Conservation (phyloP, 2,888 invertebrate species). For the Eurytoma californica region DNA sequence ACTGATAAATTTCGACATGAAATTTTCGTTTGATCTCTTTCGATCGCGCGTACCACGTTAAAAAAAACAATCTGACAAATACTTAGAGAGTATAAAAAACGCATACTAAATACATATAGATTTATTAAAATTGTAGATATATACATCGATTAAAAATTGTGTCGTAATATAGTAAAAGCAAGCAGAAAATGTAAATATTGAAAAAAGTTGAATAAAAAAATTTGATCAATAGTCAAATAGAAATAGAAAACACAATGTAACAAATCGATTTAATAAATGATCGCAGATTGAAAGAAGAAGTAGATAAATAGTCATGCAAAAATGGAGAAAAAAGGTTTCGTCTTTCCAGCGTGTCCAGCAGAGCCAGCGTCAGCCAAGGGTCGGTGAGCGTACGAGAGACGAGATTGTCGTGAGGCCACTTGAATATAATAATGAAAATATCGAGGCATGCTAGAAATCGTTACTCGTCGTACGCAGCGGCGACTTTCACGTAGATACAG, state of each 20-base stretch:
- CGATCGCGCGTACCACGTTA: slow-evolving; percentile 34
- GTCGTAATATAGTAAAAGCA: slow-evolving; percentile 19
- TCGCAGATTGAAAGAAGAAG: not conserved
- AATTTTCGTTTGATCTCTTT: not conserved
- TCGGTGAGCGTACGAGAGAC: slow-evolving; percentile 60
- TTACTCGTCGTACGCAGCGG: slow-evolving; percentile 20
- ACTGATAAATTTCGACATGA: not conserved
- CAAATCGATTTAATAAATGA: not conserved
- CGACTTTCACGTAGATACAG: slow-evolving; percentile 26
- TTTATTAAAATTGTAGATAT: slow-evolving; percentile 16
- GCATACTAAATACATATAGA: slow-evolving; percentile 42
- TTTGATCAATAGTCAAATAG: slow-evolving; percentile 15
- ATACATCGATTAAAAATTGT: slow-evolving; percentile 20
- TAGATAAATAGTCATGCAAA: slow-evolving; percentile 42
- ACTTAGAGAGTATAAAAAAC: slow-evolving; percentile 36
- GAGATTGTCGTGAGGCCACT: slow-evolving; percentile 57
- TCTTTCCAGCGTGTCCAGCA: slow-evolving; percentile 61
- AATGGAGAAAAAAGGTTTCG: slow-evolving; percentile 60
- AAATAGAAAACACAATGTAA: not conserved
- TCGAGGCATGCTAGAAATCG: slow-evolving; percentile 20
- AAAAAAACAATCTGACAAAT: slow-evolving; percentile 22
- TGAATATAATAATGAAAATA: slow-evolving; percentile 41
- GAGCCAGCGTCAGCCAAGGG: slow-evolving; percentile 62
- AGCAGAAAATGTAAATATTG: not conserved
- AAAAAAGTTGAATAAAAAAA: not conserved